A percentile compares a stretch with the other conserved stretches of the same genome.
phyloP scores from a whole-genome alignment of 2,888 invertebrate genomes.

The Temnothorax ravouxi region DNA sequence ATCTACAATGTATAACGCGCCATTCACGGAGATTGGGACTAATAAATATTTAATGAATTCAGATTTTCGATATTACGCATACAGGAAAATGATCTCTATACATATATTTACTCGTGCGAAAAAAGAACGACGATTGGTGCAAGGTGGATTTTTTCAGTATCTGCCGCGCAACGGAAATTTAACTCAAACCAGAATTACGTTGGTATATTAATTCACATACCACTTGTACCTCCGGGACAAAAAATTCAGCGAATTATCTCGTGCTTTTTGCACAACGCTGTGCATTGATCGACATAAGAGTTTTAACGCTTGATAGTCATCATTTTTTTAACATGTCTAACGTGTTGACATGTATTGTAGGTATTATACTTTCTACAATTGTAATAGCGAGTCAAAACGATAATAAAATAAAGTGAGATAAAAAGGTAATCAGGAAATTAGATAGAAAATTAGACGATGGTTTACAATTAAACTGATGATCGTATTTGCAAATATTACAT shows the following conservation, averaged over 20 bases:
- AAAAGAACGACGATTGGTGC: background rate
- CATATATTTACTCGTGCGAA: slow-evolving; percentile 11
- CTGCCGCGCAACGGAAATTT: slow-evolving; percentile 15
- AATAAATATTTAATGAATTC: slow-evolving; percentile 47
- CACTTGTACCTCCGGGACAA: slow-evolving; percentile 1
- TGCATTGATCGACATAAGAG: background rate
- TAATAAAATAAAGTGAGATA: background rate
- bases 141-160: slow-evolving; percentile 11
- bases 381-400: background rate
- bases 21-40: background rate
- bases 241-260: slow-evolving; percentile 33
- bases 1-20: background rate
- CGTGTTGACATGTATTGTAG: background rate
- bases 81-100: slow-evolving; percentile 13
- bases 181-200: slow-evolving; percentile 14
- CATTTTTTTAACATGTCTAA: background rate
- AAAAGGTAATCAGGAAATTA: background rate
- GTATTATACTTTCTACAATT: background rate
- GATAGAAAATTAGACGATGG: background rate
- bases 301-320: background rate
- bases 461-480: background rate
- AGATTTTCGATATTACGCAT: slow-evolving; percentile 11
- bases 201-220: slow-evolving; percentile 14
- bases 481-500: background rate
- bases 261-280: slow-evolving; percentile 2